Evolutionary conservation across 2,113 vertebrate species (phyloP).

Genomic region (Anguilla japonica): DNA sequence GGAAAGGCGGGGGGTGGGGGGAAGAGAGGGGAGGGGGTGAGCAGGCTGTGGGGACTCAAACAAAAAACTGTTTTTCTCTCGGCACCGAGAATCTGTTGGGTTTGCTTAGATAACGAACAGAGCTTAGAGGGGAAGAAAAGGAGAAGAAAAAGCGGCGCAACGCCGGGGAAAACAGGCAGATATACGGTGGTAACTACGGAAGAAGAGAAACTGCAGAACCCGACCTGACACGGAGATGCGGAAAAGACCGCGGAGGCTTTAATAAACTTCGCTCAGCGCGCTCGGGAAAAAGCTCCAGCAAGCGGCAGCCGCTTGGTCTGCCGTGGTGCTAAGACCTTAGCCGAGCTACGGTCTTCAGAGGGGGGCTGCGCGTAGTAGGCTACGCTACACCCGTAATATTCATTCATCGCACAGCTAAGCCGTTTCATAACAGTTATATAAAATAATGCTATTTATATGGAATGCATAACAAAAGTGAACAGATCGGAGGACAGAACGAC

Average conservation of each 20-base stretch:
- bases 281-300: not conserved
- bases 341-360: not conserved
- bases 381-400: not conserved
- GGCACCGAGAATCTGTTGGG: slow-evolving; percentile 22
- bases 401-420: not conserved
- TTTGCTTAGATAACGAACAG: slow-evolving; percentile 35
- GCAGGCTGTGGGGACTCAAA: slow-evolving; percentile 35
- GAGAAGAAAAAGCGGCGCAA: slow-evolving; percentile 35
- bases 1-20: slow-evolving; percentile 63
- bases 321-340: not conserved
- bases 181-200: slow-evolving; percentile 6
- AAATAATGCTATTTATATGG: not conserved
- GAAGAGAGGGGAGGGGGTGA: slow-evolving; percentile 52
- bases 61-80: slow-evolving; percentile 26
- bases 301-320: not conserved
- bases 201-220: not conserved
- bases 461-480: not conserved
- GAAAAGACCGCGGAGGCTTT: not conserved
- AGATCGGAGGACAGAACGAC: not conserved
- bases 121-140: slow-evolving; percentile 39
- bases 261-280: not conserved
- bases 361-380: not conserved
- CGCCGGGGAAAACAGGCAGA: slow-evolving; percentile 41
- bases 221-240: not conserved
- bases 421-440: not conserved